Evolutionary conservation across 2,797 vertebrate species (phyloP).

Genomic region (Cheirogaleus major): DNA sequence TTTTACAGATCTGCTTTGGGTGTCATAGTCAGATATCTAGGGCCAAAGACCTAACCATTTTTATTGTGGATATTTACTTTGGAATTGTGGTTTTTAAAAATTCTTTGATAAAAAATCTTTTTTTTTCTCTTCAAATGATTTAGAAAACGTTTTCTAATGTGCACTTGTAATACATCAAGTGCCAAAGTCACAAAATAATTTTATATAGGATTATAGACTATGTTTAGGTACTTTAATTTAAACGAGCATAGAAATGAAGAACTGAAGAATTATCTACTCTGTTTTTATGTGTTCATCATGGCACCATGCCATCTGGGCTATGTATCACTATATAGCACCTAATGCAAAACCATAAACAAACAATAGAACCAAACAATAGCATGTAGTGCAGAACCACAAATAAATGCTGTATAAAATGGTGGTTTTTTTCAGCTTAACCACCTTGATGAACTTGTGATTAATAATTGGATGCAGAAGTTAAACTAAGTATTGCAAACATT

Average conservation of each 20-base stretch:
- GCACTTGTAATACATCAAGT: neutral
- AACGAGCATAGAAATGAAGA: neutral
- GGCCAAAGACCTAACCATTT: neutral
- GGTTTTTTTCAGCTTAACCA: neutral
- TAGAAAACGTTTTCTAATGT: neutral
- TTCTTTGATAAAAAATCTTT: neutral
- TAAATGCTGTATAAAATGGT: neutral
- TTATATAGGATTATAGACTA: neutral
- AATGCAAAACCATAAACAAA: neutral
- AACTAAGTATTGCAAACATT: neutral
- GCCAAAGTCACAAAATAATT: neutral
- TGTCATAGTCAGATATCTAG: neutral
- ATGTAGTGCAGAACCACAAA: neutral
- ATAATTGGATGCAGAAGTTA: neutral
- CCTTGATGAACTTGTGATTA: neutral
- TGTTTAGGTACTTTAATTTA: neutral
- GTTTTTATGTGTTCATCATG: neutral
- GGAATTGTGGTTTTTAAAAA: neutral
- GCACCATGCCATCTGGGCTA: neutral
- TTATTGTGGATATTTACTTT: neutral
- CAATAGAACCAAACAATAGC: neutral
- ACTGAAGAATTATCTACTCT: neutral
- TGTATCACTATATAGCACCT: neutral
- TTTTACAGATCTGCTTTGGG: neutral
- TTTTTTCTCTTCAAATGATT: neutral